Conservation (phyloP, 1,140 invertebrate species). For the Drosophila nebulosa region DNA sequence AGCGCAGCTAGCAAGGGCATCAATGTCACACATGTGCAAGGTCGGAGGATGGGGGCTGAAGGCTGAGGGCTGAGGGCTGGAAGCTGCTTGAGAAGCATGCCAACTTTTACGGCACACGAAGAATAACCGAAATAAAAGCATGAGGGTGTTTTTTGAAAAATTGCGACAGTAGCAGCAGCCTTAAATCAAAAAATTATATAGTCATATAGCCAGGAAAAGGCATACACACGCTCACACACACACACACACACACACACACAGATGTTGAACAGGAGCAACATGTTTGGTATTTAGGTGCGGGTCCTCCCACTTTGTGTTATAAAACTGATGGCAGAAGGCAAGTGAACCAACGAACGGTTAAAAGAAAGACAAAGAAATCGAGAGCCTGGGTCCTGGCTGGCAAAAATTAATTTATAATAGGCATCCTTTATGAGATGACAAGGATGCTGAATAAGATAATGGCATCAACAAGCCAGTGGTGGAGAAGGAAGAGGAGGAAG, state of each 20-base stretch:
- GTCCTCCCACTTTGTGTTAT: conserved; percentile 35
- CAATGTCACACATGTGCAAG: conserved; percentile 59
- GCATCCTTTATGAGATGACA: conserved; percentile 79
- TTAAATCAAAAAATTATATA: conserved; percentile 80
- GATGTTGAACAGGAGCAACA: conserved; percentile 43
- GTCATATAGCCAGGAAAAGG: conserved; percentile 67
- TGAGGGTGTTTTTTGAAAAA: conserved; percentile 71
- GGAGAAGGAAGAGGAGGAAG: conserved; percentile 13
- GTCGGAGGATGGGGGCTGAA: neutral
- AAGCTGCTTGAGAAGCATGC: conserved; percentile 18
- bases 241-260: conserved; percentile 15
- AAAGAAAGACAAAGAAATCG: neutral
- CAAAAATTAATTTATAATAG: conserved; percentile 80
- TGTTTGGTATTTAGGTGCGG: conserved; percentile 53
- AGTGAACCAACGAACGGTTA: conserved; percentile 11
- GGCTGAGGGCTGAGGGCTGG: neutral
- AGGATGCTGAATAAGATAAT: conserved; percentile 78
- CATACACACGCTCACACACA: conserved; percentile 8
- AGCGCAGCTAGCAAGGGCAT: conserved; percentile 60
- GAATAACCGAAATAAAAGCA: conserved; percentile 55
- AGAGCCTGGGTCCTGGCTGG: conserved; percentile 40
- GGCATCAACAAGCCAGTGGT: conserved; percentile 61
- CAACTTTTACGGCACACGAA: conserved; percentile 43
- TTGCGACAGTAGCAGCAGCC: conserved; percentile 68
- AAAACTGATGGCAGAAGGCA: conserved; percentile 48